phyloP scores from a whole-genome alignment of 2,113 vertebrate species.

The Seriola quinqueradiata region DNA sequence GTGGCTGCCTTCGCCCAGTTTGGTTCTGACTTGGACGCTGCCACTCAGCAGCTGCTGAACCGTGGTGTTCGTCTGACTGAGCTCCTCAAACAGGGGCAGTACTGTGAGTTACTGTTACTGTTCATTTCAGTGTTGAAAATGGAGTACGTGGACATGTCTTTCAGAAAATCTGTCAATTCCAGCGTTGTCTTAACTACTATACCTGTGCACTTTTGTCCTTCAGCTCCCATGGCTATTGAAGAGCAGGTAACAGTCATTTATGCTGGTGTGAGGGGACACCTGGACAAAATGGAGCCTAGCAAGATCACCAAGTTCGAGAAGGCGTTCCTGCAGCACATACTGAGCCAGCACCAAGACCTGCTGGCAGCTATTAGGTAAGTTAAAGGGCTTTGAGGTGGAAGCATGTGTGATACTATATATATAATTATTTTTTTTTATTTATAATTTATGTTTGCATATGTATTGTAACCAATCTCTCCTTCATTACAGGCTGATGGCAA shows the following conservation, averaged over 20 bases:
- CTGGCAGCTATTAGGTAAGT: conserved; percentile 90
- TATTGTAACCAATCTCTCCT: conserved; percentile 21
- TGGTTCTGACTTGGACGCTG: conserved; percentile 95
- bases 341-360: conserved; percentile 93
- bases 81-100: conserved; percentile 97
- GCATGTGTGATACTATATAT: neutral
- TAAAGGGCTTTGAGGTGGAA: neutral
- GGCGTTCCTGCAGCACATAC: conserved; percentile 92
- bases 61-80: conserved; percentile 96
- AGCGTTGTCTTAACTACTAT: neutral
- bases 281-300: conserved; percentile 97
- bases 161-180: neutral
- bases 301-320: conserved; percentile 98
- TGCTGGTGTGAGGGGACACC: conserved; percentile 94
- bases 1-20: conserved; percentile 98
- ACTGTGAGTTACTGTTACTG: conserved; percentile 85
- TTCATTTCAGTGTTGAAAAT: neutral
- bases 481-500: conserved; percentile 90
- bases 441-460: neutral
- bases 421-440: neutral
- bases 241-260: conserved; percentile 98
- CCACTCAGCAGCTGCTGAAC: conserved; percentile 95
- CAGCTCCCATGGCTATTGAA: conserved; percentile 98
- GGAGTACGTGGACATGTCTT: neutral
- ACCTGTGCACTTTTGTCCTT: neutral